Conservation (phyloP, 2,888 invertebrate species). For the Cephalotes varians region DNA sequence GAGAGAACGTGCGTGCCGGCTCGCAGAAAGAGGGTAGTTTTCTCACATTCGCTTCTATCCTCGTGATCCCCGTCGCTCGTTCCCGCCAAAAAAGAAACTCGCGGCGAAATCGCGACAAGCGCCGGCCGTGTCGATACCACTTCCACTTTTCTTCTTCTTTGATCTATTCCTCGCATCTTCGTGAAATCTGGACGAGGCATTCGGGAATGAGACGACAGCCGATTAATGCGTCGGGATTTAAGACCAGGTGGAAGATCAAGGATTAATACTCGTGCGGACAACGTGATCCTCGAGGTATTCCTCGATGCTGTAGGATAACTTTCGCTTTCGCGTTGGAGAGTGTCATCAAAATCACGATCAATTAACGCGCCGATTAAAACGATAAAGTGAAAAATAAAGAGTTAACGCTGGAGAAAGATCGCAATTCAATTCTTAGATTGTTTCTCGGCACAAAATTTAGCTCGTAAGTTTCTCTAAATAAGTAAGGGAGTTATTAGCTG, state of each 20-base stretch:
- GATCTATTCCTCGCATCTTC: background rate
- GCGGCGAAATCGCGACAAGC: background rate
- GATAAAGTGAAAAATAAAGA: background rate
- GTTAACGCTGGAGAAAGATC: background rate
- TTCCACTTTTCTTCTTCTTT: too few relatives aligned
- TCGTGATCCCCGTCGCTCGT: background rate
- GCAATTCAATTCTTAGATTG: background rate
- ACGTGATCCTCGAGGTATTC: constrained; percentile 39
- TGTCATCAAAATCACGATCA: background rate
- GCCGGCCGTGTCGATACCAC: background rate
- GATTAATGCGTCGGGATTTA: constrained; percentile 58
- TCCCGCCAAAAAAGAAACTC: constrained; percentile 28
- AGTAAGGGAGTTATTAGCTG: background rate
- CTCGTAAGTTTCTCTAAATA: background rate
- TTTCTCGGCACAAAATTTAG: background rate
- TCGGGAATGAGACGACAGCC: constrained; percentile 56
- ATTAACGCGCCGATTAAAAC: background rate
- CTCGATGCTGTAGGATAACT: background rate
- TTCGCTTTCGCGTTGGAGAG: background rate
- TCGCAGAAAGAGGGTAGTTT: background rate
- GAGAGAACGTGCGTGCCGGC: constrained; percentile 46
- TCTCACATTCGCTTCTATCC: background rate
- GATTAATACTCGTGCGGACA: constrained; percentile 28
- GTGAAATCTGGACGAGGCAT: constrained; percentile 40
- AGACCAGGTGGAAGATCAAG: constrained; percentile 46